These are phyloP conservation scores for Cheilosia soror DNA, from an alignment of 2,888 invertebrate species.

Conservation along the genomic window DNA sequence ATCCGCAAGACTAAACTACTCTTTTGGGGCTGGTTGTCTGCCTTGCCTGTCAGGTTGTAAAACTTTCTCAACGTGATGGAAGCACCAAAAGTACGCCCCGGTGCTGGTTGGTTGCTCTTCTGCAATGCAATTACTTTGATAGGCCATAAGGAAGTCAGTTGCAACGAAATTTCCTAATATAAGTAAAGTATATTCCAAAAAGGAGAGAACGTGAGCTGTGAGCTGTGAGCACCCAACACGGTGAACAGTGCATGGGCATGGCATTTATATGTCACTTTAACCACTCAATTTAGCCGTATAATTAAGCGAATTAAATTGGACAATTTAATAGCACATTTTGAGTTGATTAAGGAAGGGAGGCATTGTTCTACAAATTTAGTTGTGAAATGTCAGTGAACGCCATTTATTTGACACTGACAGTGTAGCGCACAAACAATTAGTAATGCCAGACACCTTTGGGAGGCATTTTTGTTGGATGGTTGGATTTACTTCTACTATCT, in stretches of 20 bases:
- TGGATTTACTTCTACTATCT: too few relatives aligned
- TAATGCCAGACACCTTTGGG: background rate
- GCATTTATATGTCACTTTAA: constrained; percentile 51
- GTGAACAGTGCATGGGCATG: constrained; percentile 10
- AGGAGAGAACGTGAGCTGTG: constrained; percentile 28
- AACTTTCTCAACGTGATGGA: constrained; percentile 53
- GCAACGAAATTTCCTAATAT: constrained; percentile 70
- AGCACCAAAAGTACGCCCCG: constrained; percentile 45
- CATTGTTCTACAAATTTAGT: background rate
- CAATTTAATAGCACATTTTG: constrained; percentile 56
- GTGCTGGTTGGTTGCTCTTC: constrained; percentile 37
- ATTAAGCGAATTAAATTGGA: constrained; percentile 65
- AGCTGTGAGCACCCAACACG: constrained; percentile 18
- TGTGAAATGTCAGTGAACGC: constrained; percentile 34
- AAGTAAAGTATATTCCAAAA: constrained; percentile 49
- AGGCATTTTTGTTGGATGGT: background rate
- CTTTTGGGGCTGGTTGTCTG: constrained; percentile 9
- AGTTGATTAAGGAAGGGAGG: constrained; percentile 10
- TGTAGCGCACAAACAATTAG: background rate
- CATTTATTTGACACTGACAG: constrained; percentile 16
- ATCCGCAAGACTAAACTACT: constrained; percentile 27
- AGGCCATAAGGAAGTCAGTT: constrained; percentile 73
- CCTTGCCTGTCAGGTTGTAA: constrained; percentile 51
- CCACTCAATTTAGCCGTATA: constrained; percentile 35
- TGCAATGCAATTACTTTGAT: constrained; percentile 71